Evolutionary conservation across 64 coral and sea anemone genomes (phyloP), one percentile per base, ranked within the genome.

Genomic region (Montipora efflorescens): DNA sequence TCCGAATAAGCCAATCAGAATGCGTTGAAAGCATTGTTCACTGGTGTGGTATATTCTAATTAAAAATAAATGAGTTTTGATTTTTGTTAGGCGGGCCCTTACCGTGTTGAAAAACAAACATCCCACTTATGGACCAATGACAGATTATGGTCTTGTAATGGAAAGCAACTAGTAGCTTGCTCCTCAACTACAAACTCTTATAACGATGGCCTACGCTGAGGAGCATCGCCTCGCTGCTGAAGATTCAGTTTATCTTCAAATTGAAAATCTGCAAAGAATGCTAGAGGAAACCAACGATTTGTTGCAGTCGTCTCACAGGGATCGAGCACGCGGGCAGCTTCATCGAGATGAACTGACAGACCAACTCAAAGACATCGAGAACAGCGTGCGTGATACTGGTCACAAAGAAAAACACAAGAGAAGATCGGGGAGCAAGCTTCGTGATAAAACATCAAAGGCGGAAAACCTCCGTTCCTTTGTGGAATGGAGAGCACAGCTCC

Each of bases 201-300:
- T 13, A 45, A 83, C 6, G 22, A 86, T 86, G 82, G 47, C 82
- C 1, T 71, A 71, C 22, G 82, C 44, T 51, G 48, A 64, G 16
- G 64, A 71, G 19, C 8, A 21, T 12, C 66, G 66, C 62, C 4
- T 86, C 19, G 59, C 66, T 13, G 5, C 82, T 5, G 25, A 51
- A 72, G 82, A 86, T 50, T 71, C 66, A 4, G 61, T 86, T 51
- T 72, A 72, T 21, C 68, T 19, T 70, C 64, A 86, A 45, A 86
- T 86, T 49, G 82, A 72, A 72, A 72, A 86, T 72, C 66, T 86
- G 10, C 62, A 86, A 11, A 86, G 82, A 86, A 70, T 62, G 45
- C 66, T 86, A 12, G 66, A 86, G 16, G 44, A 72, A 86, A 86
- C 82, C 43, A 86, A 72, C 82, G 66, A 86, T 12, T 86, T 71